Evolutionary conservation across 2,888 invertebrate species (phyloP).

Genomic region (Phyllotreta striolata): DNA sequence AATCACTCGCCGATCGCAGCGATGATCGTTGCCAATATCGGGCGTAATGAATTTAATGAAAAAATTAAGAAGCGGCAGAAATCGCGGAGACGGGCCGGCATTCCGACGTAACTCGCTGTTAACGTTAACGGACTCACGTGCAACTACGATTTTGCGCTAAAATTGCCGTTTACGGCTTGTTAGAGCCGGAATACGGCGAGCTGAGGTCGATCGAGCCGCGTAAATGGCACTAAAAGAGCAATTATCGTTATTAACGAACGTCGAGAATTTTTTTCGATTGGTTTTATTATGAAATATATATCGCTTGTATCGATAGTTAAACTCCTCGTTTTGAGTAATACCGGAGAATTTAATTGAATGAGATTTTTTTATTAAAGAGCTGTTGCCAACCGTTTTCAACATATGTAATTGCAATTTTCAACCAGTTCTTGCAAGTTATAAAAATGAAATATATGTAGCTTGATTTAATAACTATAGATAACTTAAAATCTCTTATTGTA

Average conservation of each 20-base stretch:
- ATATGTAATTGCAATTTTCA: too few species aligned
- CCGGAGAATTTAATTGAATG: too few species aligned
- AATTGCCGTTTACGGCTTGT: slow-evolving; percentile 14
- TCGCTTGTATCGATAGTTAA: too few species aligned
- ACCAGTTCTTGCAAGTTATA: too few species aligned
- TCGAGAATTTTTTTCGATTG: too few species aligned
- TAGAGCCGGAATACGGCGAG: slow-evolving; percentile 2
- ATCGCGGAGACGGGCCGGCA: not conserved
- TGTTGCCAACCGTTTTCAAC: too few species aligned
- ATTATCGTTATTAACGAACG: slow-evolving; percentile 4
- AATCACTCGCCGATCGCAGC: slow-evolving; percentile 12
- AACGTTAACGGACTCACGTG: slow-evolving; percentile 12
- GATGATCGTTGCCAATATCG: slow-evolving; percentile 14
- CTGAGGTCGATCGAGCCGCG: not conserved
- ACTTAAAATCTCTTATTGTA: too few species aligned
- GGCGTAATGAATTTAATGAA: slow-evolving; percentile 14
- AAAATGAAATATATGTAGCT: too few species aligned
- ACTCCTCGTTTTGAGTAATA: too few species aligned
- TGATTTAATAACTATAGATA: too few species aligned
- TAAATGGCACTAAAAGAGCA: slow-evolving; percentile 5
- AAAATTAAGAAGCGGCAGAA: slow-evolving; percentile 11
- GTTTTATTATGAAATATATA: too few species aligned
- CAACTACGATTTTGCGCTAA: slow-evolving; percentile 6
- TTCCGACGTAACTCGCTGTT: slow-evolving; percentile 6
- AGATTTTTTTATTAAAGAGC: too few species aligned